Conservation (phyloP, 2,888 invertebrate species). For the Netelia melanura region DNA sequence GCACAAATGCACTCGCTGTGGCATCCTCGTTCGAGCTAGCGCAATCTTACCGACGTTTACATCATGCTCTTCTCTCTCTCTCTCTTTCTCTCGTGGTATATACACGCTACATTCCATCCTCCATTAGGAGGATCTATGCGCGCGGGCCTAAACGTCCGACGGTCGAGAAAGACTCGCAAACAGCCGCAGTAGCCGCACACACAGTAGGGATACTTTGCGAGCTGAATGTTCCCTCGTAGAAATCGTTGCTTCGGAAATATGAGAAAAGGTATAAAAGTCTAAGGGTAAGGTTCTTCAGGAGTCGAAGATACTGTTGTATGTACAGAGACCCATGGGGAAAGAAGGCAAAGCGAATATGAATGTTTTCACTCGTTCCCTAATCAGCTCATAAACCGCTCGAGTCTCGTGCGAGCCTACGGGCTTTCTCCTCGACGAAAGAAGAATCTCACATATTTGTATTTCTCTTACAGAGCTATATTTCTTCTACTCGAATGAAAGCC, state of each 20-base stretch:
- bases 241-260: slow-evolving; percentile 59
- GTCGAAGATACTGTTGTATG: neutral
- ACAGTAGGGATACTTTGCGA: slow-evolving; percentile 53
- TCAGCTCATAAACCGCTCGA: slow-evolving; percentile 54
- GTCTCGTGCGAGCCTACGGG: neutral
- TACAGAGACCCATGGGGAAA: neutral
- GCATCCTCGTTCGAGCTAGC: slow-evolving; percentile 58
- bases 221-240: slow-evolving; percentile 34
- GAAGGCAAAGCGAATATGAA: slow-evolving; percentile 10
- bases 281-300: slow-evolving; percentile 3
- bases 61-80: slow-evolving; percentile 55
- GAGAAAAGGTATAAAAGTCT: slow-evolving; percentile 53
- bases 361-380: slow-evolving; percentile 66
- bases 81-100: slow-evolving; percentile 50
- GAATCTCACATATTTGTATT: slow-evolving; percentile 12
- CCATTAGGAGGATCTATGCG: slow-evolving; percentile 76
- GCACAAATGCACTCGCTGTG: slow-evolving; percentile 57
- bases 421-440: slow-evolving; percentile 23
- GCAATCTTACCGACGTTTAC: slow-evolving; percentile 79
- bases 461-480: slow-evolving; percentile 5
- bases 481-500: slow-evolving; percentile 38
- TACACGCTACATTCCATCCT: slow-evolving; percentile 78
- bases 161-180: slow-evolving; percentile 54
- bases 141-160: slow-evolving; percentile 58
- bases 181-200: slow-evolving; percentile 45